Evolutionary conservation across 1,140 invertebrate genomes (phyloP).

Genomic region (Eupeodes corollae): DNA sequence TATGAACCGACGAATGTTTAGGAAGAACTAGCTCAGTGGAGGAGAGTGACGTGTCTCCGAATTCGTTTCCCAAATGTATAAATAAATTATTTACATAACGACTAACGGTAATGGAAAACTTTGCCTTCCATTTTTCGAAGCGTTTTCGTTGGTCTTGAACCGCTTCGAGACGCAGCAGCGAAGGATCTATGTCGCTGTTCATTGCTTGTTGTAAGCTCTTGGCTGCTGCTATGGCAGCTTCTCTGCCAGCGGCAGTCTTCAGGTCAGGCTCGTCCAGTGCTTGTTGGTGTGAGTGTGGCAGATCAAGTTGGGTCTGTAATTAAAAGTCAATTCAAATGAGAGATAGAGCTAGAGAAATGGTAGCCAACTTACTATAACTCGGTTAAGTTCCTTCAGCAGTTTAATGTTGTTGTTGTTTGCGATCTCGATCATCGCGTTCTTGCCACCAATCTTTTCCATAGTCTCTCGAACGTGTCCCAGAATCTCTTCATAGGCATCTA

Average conservation of each 20-base stretch:
- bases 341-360: background rate
- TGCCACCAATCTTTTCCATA: slow-evolving; percentile 84
- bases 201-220: slow-evolving; percentile 67
- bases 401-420: slow-evolving; percentile 75
- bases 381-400: slow-evolving; percentile 66
- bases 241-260: slow-evolving; percentile 57
- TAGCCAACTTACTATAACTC: slow-evolving; percentile 57
- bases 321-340: slow-evolving; percentile 20
- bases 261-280: slow-evolving; percentile 66
- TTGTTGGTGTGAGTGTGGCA: slow-evolving; percentile 55
- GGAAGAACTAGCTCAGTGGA: slow-evolving; percentile 56
- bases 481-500: slow-evolving; percentile 68
- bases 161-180: slow-evolving; percentile 58
- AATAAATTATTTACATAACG: slow-evolving; percentile 88
- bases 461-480: slow-evolving; percentile 70
- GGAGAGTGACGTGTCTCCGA: slow-evolving; percentile 35
- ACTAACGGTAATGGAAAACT: slow-evolving; percentile 71
- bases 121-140: slow-evolving; percentile 71
- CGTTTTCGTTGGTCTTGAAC: slow-evolving; percentile 80
- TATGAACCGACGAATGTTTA: slow-evolving; percentile 66
- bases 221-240: slow-evolving; percentile 67
- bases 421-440: slow-evolving; percentile 78
- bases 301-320: slow-evolving; percentile 56
- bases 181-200: slow-evolving; percentile 54
- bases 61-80: slow-evolving; percentile 68